Evolutionary conservation across 1,140 invertebrate genomes (phyloP).

Genomic region (Planococcus citri): DNA sequence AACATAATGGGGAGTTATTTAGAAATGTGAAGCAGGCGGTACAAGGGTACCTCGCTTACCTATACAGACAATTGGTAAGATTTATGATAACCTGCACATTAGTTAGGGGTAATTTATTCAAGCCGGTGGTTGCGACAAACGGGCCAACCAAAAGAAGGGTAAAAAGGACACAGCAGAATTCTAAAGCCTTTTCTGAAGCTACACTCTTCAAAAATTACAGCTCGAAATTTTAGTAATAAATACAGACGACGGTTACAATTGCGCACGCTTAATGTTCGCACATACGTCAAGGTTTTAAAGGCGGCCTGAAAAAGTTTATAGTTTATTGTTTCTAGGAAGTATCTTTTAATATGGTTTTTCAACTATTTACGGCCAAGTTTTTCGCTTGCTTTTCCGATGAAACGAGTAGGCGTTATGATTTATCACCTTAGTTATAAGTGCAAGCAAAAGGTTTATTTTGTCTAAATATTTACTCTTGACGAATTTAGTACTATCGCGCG

Average conservation of each 20-base stretch:
- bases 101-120: constrained; percentile 3
- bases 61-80: constrained; percentile 7
- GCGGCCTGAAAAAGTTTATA: not conserved
- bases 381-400: not conserved
- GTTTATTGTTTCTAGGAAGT: constrained; percentile 2
- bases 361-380: constrained; percentile 7
- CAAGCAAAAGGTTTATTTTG: not conserved
- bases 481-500: not conserved
- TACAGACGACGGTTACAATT: not conserved
- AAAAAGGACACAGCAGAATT: not conserved
- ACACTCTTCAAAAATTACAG: not conserved
- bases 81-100: constrained; percentile 7
- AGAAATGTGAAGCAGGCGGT: not conserved
- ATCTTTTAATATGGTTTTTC: constrained; percentile 4
- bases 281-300: constrained; percentile 2
- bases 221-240: constrained; percentile 3
- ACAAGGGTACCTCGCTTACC: constrained; percentile 1
- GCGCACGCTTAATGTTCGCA: constrained; percentile 5
- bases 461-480: constrained; percentile 7
- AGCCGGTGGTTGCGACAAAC: not conserved
- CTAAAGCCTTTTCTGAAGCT: constrained; percentile 2
- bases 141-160: not conserved
- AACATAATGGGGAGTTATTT: constrained; percentile 2
- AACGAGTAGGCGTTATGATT: constrained; percentile 6
- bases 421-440: not conserved